Base-by-base conservation (phyloP, 2,113 vertebrate genomes). In the Thamnaconus septentrionalis region DNA sequence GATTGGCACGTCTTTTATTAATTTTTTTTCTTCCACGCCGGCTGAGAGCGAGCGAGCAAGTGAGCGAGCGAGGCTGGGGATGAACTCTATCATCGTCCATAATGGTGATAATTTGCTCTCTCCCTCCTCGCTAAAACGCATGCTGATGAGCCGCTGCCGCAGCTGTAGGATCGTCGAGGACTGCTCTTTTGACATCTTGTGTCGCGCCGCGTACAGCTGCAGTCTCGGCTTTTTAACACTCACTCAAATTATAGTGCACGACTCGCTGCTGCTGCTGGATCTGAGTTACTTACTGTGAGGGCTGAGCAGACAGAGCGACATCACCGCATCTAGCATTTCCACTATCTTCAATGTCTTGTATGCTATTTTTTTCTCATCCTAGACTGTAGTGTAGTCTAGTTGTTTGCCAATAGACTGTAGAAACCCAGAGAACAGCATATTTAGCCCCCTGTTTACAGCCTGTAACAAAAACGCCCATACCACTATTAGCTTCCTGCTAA, bases 51-150 rank as follows among this genome's bases (percentile, higher is more conserved):
- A 64, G 82, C 73, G 76, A 63, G 82, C 73, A 75, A 63, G 61
- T 71, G 66, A 68, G 75, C 74, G 8, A 48, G 71, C 66, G 45
- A n/a, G 64, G 64, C 66, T 71, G 55, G 48, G 55, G 53, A 68
- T 50, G 69, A 64, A 57, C 18, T 71, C 69, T 66, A 41, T 70
- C 57, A 67, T 72, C 62, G 49, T 61, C 58, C 55, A 68, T 66
- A 77, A 82, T 78, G 58, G 68, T 8, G 60, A 69, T 83, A 45
- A 82, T 85, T 83, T 85, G 73, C 76, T 66, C 67, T 77, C 57
- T 68, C 47, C 55, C 47, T 31, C 18, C 18, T 51, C 58, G 41
- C 58, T 52, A 70, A 69, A 76, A 74, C 31, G 6, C 56, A 57
- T 39, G 59, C 49, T 61, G 76, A 79, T 81, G 74, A 85, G 81